These are phyloP conservation scores for Blennius ocellaris DNA, from an alignment of 2,113 vertebrate species.

Conservation along the genomic window DNA sequence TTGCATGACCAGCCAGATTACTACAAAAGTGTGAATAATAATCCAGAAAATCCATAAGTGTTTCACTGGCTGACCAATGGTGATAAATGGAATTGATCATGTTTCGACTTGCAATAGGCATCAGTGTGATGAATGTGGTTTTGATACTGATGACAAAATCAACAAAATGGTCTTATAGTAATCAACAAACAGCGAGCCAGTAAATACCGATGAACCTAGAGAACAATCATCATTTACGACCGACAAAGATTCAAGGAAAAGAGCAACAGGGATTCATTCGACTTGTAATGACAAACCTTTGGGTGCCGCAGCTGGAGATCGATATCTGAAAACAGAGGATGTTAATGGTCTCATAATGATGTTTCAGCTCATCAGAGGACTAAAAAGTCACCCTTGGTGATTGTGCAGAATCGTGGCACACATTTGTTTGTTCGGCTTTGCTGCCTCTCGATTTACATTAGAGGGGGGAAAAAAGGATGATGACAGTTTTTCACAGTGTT, in stretches of 20 bases:
- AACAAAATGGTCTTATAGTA: conserved; percentile 18
- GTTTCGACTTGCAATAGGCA: neutral
- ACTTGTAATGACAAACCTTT: conserved; percentile 24
- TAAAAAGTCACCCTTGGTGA: conserved; percentile 7
- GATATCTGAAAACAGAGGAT: conserved; percentile 26
- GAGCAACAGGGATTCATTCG: conserved; percentile 1
- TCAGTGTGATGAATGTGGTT: conserved; percentile 18
- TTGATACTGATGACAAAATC: neutral
- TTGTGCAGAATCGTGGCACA: neutral
- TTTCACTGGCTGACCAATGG: no score
- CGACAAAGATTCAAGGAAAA: conserved; percentile 18
- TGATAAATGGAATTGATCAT: no score
- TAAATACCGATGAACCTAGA: no score
- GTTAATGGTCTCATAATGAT: conserved; percentile 33
- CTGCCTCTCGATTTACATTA: neutral
- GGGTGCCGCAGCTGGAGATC: conserved; percentile 27
- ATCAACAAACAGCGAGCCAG: conserved; percentile 18
- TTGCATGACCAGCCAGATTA: no score
- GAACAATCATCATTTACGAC: conserved; percentile 17
- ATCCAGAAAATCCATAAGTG: no score
- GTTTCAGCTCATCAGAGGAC: neutral
- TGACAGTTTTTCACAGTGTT: neutral
- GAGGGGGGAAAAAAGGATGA: neutral
- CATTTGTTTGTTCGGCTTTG: conserved; percentile 12
- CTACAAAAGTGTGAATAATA: no score